phyloP scores from a whole-genome alignment of 2,888 invertebrate genomes.

The Ischnus inquisitorius region DNA sequence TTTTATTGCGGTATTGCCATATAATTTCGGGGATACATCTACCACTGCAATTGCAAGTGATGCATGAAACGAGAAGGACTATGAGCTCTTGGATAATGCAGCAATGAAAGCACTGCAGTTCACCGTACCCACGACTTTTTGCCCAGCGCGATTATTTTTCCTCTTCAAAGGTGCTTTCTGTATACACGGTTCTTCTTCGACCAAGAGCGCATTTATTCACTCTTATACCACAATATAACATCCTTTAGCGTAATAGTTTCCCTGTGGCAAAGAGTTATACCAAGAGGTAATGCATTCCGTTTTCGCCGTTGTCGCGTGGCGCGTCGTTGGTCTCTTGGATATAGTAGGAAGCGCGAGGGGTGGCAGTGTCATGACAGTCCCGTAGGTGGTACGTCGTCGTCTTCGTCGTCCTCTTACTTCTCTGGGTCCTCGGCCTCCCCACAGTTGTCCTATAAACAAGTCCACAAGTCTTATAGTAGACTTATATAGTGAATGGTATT shows the following conservation, averaged over 20 bases:
- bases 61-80: background rate
- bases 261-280: constrained; percentile 66
- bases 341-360: constrained; percentile 45
- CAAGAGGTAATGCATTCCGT: constrained; percentile 73
- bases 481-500: constrained; percentile 38
- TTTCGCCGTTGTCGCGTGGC: constrained; percentile 75
- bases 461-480: constrained; percentile 64
- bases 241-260: constrained; percentile 13
- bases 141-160: constrained; percentile 39
- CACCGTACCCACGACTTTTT: constrained; percentile 8
- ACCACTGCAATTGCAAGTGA: background rate
- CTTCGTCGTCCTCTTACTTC: constrained; percentile 51
- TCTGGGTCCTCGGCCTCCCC: constrained; percentile 22
- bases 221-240: constrained; percentile 46
- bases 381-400: constrained; percentile 74
- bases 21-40: background rate
- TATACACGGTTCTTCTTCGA: constrained; percentile 10
- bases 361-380: constrained; percentile 61
- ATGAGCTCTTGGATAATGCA: constrained; percentile 3
- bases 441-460: constrained; percentile 77
- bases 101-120: background rate
- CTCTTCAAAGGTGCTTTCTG: background rate
- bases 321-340: constrained; percentile 71
- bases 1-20: background rate
- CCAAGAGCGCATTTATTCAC: constrained; percentile 34